Base-by-base conservation (phyloP, 2,888 invertebrate genomes). In the Cephus nigrinus region DNA sequence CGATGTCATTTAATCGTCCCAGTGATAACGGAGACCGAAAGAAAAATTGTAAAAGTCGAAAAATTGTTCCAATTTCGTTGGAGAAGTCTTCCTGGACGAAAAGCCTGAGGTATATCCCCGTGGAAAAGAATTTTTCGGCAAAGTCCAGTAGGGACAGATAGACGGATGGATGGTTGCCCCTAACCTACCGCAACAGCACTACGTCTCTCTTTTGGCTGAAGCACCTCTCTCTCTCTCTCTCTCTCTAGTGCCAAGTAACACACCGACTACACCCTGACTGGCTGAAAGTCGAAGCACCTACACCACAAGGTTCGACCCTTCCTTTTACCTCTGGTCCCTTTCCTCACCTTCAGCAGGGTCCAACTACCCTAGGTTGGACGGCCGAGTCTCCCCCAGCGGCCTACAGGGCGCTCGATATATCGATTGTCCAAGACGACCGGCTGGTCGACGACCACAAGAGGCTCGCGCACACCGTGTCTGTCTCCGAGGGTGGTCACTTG, bases 101-200 rank as follows among this genome's bases (percentile, higher is more conserved):
- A 23, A 9, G 55, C 9, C 23, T 23, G 55, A 55, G 23, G 23
- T 55, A 55, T 55, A 55, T 55, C 15, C 55, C 55, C 55, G 15
- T 55, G 55, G 55, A 55, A 55, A 55, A 23, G 23, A 55, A 55
- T 55, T 55, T 9, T 55, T 55, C 23, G 55, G 9, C 23, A 55
- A 55, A 55, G 55, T 23, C 71, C 32, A 33, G 71, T 15, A 71
- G 71, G 71, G 71, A 71, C 33, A 2, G 71, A 71, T 68, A 68
- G 82, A 86, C 84, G 86, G 83, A 85, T 84, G 86, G 81, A 82
- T 84, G 55, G 55, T 55, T 23, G 86, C 84, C 87, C 90, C 84
- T 90, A 90, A 88, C 90, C 90, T 90, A 90, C 89, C 90, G 79
- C 90, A 90, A 90, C 85, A 83, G 73, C 75, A 81, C 79, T 80